Conservation (phyloP, 1,140 invertebrate species). For the Bombus picipes region DNA sequence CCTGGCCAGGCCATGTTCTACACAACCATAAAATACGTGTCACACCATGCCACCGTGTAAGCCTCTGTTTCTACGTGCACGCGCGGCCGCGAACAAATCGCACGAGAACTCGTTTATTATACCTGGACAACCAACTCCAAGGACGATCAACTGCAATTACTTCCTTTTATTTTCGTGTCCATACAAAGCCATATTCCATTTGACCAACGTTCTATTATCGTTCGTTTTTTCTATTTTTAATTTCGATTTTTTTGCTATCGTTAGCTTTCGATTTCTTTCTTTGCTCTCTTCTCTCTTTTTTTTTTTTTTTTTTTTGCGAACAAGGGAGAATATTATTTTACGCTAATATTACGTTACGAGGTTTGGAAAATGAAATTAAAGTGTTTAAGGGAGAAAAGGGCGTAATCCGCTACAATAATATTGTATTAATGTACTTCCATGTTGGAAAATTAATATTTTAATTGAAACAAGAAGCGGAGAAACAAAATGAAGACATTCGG, state of each 20-base stretch:
- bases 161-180: neutral
- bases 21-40: conserved; percentile 78
- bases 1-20: conserved; percentile 71
- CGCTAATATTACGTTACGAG: no score
- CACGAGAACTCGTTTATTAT: conserved; percentile 62
- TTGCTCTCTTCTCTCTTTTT: no score
- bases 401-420: no score
- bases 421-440: no score
- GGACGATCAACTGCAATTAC: neutral
- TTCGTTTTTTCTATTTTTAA: neutral
- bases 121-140: conserved; percentile 5
- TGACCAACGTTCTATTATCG: neutral
- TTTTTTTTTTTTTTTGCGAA: no score
- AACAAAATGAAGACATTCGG: no score
- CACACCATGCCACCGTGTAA: conserved; percentile 60
- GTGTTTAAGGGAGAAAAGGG: no score
- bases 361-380: neutral
- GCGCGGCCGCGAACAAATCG: conserved; percentile 29
- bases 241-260: neutral
- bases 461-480: no score
- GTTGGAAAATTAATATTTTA: no score
- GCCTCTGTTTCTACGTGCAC: neutral
- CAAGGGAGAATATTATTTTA: neutral
- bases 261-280: neutral
- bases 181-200: neutral